A percentile compares a stretch with the other conserved stretches of the same genome.
Conservation (phyloP, 2,797 vertebrate genomes). For the Bucorvus abyssinicus region DNA sequence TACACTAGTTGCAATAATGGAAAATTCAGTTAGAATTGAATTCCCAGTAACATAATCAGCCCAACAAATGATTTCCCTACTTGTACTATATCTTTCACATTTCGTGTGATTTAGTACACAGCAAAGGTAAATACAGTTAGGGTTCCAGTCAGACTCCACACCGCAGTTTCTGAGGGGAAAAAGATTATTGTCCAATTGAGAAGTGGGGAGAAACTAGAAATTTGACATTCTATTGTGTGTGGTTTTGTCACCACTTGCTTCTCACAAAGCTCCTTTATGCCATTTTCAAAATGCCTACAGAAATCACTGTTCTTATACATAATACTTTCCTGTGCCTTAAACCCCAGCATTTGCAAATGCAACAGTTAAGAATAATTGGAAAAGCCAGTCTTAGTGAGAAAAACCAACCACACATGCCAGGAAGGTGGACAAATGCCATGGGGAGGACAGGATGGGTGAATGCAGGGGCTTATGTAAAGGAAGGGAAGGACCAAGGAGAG, state of each 20-base stretch:
- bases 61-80: background rate
- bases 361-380: background rate
- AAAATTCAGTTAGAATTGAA: background rate
- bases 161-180: background rate
- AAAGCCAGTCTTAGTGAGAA: background rate
- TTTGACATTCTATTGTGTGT: background rate
- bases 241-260: background rate
- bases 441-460: background rate
- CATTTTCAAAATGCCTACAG: background rate
- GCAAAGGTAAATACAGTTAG: background rate
- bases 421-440: background rate
- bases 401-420: background rate
- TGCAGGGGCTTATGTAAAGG: background rate
- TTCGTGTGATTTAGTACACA: background rate
- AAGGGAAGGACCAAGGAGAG: background rate
- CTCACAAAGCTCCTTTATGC: fast-evolving
- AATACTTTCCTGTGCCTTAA: background rate
- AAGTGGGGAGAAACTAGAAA: background rate
- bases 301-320: background rate
- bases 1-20: background rate
- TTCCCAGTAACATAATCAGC: background rate
- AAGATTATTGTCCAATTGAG: background rate
- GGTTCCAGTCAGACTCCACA: background rate
- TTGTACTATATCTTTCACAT: background rate
- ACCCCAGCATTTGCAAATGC: background rate